Evolutionary conservation across 2,888 invertebrate genomes (phyloP), one percentile per base, ranked within the genome.

Genomic region (Lepidonotus clava): DNA sequence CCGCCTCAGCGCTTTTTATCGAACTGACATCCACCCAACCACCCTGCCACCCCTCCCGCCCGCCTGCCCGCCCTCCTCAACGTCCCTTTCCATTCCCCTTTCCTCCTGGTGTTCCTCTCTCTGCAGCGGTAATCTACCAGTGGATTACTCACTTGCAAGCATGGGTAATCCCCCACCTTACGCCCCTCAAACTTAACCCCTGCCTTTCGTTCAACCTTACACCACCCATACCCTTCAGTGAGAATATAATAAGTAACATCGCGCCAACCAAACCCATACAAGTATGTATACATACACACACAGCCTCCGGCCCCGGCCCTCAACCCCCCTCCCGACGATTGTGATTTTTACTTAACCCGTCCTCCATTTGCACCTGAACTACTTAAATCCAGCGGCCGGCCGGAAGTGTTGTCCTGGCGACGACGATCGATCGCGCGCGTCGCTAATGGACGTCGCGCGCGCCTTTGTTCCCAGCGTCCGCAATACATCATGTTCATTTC

Each of bases 351-450:
- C 80, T 80, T 80, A 80, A 41, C 46, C 41, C 28, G 46, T 8
- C 41, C 51, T 80, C 80, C 80, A 80, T 80, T 80, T 80, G 51
- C 80, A 32, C 80, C 80, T 51, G 41, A 41, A 51, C 80, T 80
- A 80, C 80, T 80, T 80, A 80, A 51, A 80, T 51, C 18, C 51
- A 11, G 24, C 46, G 32, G 11, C 51, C 8, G 32, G 34, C 80
- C 80, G 80, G 80, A 80, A 80, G 80, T 80, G 80, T 80, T 21
- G 28, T 28, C 80, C 18, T 80, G 46, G 51, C 46, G 80, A 80
- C 80, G 80, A 46, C 34, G 14, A 80, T 80, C 51, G 80, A 80
- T 80, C 32, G 41, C 32, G n/a, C 8, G 28, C 46, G 14, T 6
- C 28, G 28, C 41, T 80, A 51, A 71, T 51, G 80, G 80, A 41